A percentile compares a stretch with the other conserved stretches of the same genome.
phyloP scores from a whole-genome alignment of 2,113 vertebrate species.

The Apteryx mantelli region DNA sequence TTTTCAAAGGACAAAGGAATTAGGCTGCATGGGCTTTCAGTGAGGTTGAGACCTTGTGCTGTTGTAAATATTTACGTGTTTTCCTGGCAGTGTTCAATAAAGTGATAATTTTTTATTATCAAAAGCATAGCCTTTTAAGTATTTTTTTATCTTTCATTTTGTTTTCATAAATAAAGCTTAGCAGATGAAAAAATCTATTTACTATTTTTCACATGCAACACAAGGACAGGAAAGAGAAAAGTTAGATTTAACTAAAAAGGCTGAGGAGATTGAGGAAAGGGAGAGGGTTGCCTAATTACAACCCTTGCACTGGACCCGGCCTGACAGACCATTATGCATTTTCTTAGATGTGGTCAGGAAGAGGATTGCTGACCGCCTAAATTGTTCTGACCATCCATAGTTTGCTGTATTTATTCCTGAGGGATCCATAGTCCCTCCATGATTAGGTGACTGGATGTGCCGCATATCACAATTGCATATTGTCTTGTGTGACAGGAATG shows the following conservation, averaged over 20 bases:
- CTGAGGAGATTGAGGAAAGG: fast-evolving
- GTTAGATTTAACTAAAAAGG: not conserved
- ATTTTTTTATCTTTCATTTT: not conserved
- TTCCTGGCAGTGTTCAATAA: not conserved
- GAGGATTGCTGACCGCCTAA: not conserved
- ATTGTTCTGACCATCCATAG: not conserved
- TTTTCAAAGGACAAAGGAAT: not conserved
- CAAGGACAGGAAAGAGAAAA: not conserved
- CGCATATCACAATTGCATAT: not conserved
- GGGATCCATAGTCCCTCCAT: not conserved
- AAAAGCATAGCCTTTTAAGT: not conserved
- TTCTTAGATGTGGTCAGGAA: not conserved
- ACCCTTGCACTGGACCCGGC: not conserved
- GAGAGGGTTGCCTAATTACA: not conserved
- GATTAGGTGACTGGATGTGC: not conserved
- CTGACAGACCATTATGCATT: not conserved
- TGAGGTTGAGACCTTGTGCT: not conserved
- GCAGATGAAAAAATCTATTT: not conserved
- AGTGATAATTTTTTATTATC: not conserved
- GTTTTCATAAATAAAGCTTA: not conserved
- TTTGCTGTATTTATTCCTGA: not conserved
- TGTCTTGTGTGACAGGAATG: not conserved
- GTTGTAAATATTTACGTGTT: not conserved
- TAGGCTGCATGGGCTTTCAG: not conserved
- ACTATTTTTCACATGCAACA: not conserved